These are phyloP conservation scores for Kryptolebias marmoratus DNA, from an alignment of 2,113 vertebrate genomes.

Conservation along the genomic window DNA sequence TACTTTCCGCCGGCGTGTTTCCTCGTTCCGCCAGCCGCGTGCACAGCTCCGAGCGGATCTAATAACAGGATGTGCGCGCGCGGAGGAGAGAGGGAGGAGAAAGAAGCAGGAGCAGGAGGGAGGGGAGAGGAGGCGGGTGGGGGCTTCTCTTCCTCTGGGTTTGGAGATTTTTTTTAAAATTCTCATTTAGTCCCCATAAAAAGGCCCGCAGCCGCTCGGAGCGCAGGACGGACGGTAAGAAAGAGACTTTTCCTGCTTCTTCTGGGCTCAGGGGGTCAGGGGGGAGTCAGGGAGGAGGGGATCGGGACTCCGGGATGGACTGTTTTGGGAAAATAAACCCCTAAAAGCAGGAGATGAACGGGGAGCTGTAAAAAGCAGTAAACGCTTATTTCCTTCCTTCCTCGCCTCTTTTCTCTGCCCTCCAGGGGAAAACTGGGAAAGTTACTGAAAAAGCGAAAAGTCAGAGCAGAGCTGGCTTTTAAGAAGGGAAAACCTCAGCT, in stretches of 20 bases:
- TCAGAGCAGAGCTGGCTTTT: too few relatives aligned
- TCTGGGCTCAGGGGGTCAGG: neutral
- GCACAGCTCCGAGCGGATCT: neutral
- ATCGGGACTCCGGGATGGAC: neutral
- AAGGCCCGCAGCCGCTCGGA: neutral
- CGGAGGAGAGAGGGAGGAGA: slow-evolving; percentile 30
- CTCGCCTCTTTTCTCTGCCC: too few relatives aligned
- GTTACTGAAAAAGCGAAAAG: too few relatives aligned
- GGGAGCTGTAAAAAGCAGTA: too few relatives aligned
- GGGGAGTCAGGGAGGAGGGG: neutral
- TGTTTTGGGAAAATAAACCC: neutral
- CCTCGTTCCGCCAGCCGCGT: slow-evolving; percentile 3
- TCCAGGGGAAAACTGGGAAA: too few relatives aligned
- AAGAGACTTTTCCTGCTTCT: neutral
- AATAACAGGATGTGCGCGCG: slow-evolving; percentile 12
- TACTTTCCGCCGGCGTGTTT: neutral
- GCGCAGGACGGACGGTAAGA: slow-evolving; percentile 40
- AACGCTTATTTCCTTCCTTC: too few relatives aligned
- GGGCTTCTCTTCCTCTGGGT: slow-evolving; percentile 28
- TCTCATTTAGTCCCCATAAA: neutral
- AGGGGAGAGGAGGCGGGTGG: slow-evolving; percentile 7
- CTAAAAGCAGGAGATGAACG: neutral
- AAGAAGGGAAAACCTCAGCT: too few relatives aligned
- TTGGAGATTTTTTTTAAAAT: slow-evolving; percentile 1
- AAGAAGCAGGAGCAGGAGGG: neutral